phyloP scores from a whole-genome alignment of 2,888 invertebrate species.

The Campopleginae sp. region DNA sequence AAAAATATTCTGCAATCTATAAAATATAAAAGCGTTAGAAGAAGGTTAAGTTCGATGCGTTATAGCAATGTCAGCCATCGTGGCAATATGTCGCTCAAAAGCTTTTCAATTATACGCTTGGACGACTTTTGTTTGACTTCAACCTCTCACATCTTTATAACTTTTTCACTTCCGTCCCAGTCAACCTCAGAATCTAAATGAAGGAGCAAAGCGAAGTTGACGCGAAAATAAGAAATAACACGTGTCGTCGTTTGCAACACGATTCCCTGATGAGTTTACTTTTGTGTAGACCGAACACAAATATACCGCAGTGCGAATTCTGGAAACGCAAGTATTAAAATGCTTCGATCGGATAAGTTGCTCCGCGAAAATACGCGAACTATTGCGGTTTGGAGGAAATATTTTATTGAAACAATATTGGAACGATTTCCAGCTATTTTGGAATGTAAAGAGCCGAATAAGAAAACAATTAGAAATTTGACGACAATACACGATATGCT shows the following conservation, averaged over 20 bases:
- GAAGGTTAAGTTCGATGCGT: background rate
- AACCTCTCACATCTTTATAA: conserved; percentile 1
- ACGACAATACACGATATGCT: background rate
- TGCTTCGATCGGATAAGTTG: background rate
- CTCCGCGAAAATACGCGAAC: background rate
- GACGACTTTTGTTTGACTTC: conserved; percentile 38
- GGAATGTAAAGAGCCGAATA: background rate
- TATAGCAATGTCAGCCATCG: conserved; percentile 8
- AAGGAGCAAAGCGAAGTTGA: background rate
- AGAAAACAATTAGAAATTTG: background rate
- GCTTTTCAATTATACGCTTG: conserved; percentile 34
- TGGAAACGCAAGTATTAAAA: background rate
- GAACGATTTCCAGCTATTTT: background rate
- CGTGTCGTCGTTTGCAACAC: background rate
- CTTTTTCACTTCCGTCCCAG: background rate
- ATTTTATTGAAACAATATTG: background rate
- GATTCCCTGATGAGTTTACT: background rate
- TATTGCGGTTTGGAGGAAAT: background rate
- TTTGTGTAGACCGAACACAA: background rate
- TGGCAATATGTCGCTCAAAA: conserved; percentile 28
- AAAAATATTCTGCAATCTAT: conserved; percentile 30
- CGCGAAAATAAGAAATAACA: background rate
- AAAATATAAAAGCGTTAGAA: conserved; percentile 32
- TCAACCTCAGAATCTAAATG: background rate
- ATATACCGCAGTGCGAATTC: background rate